A percentile compares a stretch with the other conserved stretches of the same genome.
Conservation (phyloP, 2,888 invertebrate genomes). For the Villa cingulata region DNA sequence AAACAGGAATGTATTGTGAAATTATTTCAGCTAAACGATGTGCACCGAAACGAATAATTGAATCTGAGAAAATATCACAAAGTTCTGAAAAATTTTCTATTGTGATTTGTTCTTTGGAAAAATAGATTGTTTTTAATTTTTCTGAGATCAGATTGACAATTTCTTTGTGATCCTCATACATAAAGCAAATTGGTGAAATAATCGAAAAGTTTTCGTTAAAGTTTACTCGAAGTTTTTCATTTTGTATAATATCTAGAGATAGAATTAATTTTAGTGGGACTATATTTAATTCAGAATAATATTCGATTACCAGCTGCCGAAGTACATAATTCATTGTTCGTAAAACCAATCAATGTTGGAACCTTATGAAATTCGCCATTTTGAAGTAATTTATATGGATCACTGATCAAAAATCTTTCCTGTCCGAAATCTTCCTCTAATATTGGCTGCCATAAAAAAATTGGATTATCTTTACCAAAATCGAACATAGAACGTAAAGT, state of each 20-base stretch:
- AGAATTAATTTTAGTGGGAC: conserved; percentile 18
- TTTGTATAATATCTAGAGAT: conserved; percentile 22
- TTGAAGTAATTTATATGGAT: conserved; percentile 33
- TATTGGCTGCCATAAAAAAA: conserved; percentile 36
- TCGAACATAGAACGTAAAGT: conserved; percentile 20
- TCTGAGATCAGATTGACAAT: conserved; percentile 19
- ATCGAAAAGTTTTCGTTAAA: conserved; percentile 37
- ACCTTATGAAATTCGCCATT: conserved; percentile 36
- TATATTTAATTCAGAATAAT: conserved; percentile 2
- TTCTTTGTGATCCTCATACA: conserved; percentile 23
- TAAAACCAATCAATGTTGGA: conserved; percentile 39
- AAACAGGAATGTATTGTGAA: conserved; percentile 34
- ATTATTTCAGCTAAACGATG: conserved; percentile 38
- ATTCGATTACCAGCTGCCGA: conserved; percentile 31
- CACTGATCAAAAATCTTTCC: conserved; percentile 38
- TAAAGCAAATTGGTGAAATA: conserved; percentile 40
- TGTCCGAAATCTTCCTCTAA: conserved; percentile 38
- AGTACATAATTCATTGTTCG: conserved; percentile 38
- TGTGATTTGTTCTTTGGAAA: conserved; percentile 11
- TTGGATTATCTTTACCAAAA: conserved; percentile 23
- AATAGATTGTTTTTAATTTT: conserved; percentile 12
- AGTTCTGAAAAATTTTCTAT: neutral
- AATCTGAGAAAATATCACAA: conserved; percentile 26
- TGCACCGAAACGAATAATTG: conserved; percentile 37
- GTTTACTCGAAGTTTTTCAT: conserved; percentile 30